Conservation (phyloP, 1,140 invertebrate species). For the Oryctes rhinoceros region DNA sequence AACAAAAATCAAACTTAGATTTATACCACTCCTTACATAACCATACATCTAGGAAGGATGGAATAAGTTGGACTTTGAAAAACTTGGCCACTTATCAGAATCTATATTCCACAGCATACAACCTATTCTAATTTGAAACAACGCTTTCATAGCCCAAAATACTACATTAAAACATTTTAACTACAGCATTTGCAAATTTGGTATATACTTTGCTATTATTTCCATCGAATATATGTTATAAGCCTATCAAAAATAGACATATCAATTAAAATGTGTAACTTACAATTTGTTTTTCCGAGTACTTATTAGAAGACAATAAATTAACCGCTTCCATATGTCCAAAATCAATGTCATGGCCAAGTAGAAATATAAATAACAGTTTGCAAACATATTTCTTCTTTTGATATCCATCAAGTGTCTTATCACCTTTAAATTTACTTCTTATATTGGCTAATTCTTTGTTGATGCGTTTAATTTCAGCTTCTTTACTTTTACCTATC, state of each 20-base stretch:
- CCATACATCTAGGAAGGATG: not conserved
- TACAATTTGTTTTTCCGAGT: conserved; percentile 99
- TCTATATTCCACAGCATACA: not conserved
- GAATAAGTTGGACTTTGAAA: not conserved
- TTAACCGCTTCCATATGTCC: conserved; percentile 99
- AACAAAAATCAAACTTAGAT: too few species aligned
- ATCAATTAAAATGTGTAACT: conserved; percentile 61
- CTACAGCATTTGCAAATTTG: too few species aligned
- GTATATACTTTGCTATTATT: not conserved
- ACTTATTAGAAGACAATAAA: conserved; percentile 99
- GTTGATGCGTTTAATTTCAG: conserved; percentile 99
- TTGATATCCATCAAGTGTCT: conserved; percentile 99
- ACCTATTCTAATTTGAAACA: not conserved
- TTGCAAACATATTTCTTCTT: conserved; percentile 99
- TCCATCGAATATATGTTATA: not conserved
- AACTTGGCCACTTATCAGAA: conserved; percentile 9
- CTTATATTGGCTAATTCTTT: conserved; percentile 99
- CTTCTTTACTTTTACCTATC: conserved; percentile 98
- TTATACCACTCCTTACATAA: not conserved
- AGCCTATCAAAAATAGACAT: not conserved
- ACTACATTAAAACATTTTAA: not conserved
- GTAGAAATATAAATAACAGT: conserved; percentile 97
- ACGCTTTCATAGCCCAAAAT: not conserved
- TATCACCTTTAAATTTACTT: conserved; percentile 99
- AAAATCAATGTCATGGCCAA: conserved; percentile 99